Base-by-base conservation (phyloP, 2,888 invertebrate species). In the Mantis religiosa region DNA sequence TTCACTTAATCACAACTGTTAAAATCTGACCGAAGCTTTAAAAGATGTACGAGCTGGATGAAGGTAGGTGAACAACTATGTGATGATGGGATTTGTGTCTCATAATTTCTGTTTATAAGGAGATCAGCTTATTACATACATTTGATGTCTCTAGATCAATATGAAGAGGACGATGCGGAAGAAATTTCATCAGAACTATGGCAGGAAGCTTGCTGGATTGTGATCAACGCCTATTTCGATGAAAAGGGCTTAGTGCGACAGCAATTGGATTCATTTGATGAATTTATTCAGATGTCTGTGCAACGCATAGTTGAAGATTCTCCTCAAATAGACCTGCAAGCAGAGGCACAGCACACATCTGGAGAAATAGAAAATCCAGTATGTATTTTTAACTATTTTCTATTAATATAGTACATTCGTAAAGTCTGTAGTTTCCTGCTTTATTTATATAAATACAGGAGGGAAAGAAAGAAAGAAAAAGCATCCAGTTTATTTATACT, bases 191-290 rank as follows among this genome's bases (percentile, higher is more conserved):
- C 98, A 9, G 99, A 99, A 93, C 94, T 99, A 91, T 99, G 99
- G 99, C 99, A 99, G 93, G 99, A 99, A 94, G 99, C 99, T 84
- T 99, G 99, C 92, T 99, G 99, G 99, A 99, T 99, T 92, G 99
- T 99, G 90, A 99, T 99, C 92, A 99, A 99, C 93, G 98, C 99
- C 0, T 99, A 99, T 93, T 99, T 99, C 93, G 99, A 99, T 93
- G 99, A 99, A 93, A 99, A 99, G 94, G 99, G 99, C 93, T 95
- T 99, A 91, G 99, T 99, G 84, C 96, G 99, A 87, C 99, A 99
- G 93, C 99, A 99, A 93, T 94, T 99, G 91, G 99, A 99, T 93
- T 99, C 99, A 92, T 99, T 99, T 92, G 99, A 99, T 95, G 99
- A 99, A 94, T 99, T 99, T 92, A 99, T 99, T 93, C 99, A 99